Percentiles rank a stretch among this genome's conserved stretches.
phyloP scores from a whole-genome alignment of 2,888 invertebrate genomes.

The Plagiodera versicolora region DNA sequence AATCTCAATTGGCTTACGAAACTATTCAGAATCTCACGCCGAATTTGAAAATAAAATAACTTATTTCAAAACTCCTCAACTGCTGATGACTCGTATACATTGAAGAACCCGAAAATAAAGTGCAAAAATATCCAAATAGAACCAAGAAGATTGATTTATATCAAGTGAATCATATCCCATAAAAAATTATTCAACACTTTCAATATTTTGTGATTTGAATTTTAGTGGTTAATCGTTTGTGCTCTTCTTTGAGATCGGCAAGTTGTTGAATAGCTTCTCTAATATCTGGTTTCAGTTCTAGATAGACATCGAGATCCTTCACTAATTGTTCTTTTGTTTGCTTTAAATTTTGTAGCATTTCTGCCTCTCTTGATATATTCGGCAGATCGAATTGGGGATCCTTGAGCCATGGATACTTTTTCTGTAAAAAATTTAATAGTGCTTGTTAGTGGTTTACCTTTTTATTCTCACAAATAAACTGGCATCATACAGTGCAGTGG shows the following conservation, averaged over 20 bases:
- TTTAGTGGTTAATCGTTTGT: constrained; percentile 31
- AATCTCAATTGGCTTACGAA: too few species aligned
- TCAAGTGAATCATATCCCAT: not conserved
- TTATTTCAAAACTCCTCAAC: too few species aligned
- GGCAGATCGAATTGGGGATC: constrained; percentile 43
- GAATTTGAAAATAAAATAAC: too few species aligned
- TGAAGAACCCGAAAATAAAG: not conserved
- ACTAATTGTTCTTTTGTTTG: constrained; percentile 42
- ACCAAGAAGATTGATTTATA: constrained; percentile 12
- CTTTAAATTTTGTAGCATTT: constrained; percentile 38
- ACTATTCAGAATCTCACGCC: too few species aligned
- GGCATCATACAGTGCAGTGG: too few species aligned
- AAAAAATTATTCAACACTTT: not conserved
- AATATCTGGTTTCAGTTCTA: constrained; percentile 47
- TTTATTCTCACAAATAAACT: too few species aligned
- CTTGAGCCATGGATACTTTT: constrained; percentile 39
- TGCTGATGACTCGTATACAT: too few species aligned
- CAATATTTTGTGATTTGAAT: constrained; percentile 22
- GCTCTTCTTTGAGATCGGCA: constrained; percentile 42
- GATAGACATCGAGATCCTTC: constrained; percentile 43
- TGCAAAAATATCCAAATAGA: not conserved
- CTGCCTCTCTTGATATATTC: constrained; percentile 43
- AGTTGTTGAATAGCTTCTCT: constrained; percentile 47
- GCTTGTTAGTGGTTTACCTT: too few species aligned
- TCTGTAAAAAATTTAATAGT: constrained; percentile 24